phyloP scores from a whole-genome alignment of 2,888 invertebrate genomes.

The Caenorhabditis afra region DNA sequence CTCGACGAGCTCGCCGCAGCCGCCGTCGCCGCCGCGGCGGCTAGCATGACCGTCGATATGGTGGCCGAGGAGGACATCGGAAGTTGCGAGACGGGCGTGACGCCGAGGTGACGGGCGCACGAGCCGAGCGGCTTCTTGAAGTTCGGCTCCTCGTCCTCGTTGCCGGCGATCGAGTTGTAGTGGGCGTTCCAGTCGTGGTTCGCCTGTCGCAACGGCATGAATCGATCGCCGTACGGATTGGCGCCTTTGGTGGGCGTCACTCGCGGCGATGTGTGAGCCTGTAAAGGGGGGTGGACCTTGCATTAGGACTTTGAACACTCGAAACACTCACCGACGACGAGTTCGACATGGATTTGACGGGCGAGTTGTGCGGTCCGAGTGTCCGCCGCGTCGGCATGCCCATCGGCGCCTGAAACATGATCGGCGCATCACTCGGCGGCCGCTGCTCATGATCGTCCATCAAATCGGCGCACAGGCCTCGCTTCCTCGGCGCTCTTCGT shows the following conservation, averaged over 20 bases:
- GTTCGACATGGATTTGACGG: conserved; percentile 44
- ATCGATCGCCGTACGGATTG: conserved; percentile 68
- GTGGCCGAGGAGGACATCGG: neutral
- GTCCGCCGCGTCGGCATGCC: conserved; percentile 49
- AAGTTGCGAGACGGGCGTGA: neutral
- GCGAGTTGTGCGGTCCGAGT: conserved; percentile 64
- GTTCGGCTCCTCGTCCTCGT: conserved; percentile 19
- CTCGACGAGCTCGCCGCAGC: neutral
- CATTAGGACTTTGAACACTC: too few relatives aligned
- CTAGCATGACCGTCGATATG: neutral
- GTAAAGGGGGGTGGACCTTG: too few relatives aligned
- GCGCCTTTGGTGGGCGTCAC: conserved; percentile 78
- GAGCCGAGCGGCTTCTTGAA: conserved; percentile 52
- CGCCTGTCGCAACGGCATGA: conserved; percentile 77
- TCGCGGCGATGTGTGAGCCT: conserved; percentile 81
- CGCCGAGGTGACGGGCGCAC: conserved; percentile 15
- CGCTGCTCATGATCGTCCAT: conserved; percentile 25
- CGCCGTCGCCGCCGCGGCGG: too few relatives aligned
- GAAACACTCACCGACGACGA: conserved; percentile 38
- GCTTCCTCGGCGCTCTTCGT: too few relatives aligned
- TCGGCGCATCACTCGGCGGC: conserved; percentile 7
- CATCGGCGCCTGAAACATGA: conserved; percentile 22
- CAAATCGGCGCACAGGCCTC: neutral
- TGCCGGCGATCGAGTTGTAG: conserved; percentile 71
- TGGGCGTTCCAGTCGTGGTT: conserved; percentile 78